Base-by-base conservation (phyloP, 2,888 invertebrate genomes). In the Conus canariensis region DNA sequence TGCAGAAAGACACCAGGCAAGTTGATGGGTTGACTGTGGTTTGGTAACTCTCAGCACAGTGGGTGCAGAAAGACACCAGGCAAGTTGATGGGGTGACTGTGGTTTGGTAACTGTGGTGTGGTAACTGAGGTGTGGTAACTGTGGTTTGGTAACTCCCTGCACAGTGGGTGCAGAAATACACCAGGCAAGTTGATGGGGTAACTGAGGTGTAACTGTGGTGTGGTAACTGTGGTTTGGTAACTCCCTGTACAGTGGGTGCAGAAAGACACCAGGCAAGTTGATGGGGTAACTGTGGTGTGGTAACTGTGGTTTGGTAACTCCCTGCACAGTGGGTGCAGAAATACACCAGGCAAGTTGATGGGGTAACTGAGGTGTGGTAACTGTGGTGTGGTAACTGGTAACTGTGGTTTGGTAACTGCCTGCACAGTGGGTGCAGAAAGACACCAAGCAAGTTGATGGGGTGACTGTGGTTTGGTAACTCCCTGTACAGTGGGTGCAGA, bases 261-360 rank as follows among this genome's bases (percentile, higher is more conserved):
- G 30, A 30, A 30, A 30, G 30, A 30, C 30, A 30, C 30, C 30
- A 30, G 94, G 85, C 94, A 95, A 91, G 94, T 95, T 19, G 93
- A 92, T 87, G 92, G 95, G 30, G 92, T 94, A 9, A 91, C 93
- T n/a, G n/a, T n/a, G n/a, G n/a, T n/a, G n/a, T n/a, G n/a, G n/a
- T n/a, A n/a, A n/a, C n/a, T 9, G 93, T 93, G 74, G 93, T 92
- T n/a, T 93, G 92, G 60, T 92, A 93, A 77, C 92, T 95, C 8
- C 91, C 95, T 12, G 95, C 95, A 14, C 92, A 93, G 6, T 96
- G 95, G 94, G 91, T 95, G 59, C 91, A 92, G 25, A 90, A 90
- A 22, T 93, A 94, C 30, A 94, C 94, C 8, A 93, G 93, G 95
- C 95, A 92, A 91, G 93, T 77, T 8, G 60, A 64, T 56, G n/a